Base-by-base conservation (phyloP, 2,797 vertebrate genomes). In the Geotrypetes seraphini region DNA sequence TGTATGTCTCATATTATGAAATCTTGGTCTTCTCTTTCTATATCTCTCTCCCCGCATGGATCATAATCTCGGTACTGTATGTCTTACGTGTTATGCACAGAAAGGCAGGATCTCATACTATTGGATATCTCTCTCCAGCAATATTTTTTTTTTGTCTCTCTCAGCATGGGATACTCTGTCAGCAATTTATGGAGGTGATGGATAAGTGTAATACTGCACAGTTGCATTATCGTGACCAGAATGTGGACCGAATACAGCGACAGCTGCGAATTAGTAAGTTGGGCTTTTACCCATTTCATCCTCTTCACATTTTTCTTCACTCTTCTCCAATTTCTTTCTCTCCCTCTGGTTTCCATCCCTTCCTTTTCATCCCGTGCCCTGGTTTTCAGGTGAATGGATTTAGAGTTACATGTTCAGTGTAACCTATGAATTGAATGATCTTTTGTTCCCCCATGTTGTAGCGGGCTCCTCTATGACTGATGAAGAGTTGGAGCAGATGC, bases 231-330 rank as follows among this genome's bases (percentile, higher is more conserved):
- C 67, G 87, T 41, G 88, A 93, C 35, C 73, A 83, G 20, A 93
- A 92, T 10, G 82, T 93, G 51, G 88, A 91, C 49, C 56, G 91
- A 14, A 93, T 94, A 49, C 79, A 84, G 50, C 67, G 90, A 48
- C 91, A 93, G 19, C 79, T 93, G 19, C 88, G 86, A 52, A 95
- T 95, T 66, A 94, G 91, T 94, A 66, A 78, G 87, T 75, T n/a
- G n/a, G n/a, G n/a, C n/a, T n/a, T n/a, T n/a, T n/a, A n/a, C n/a
- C n/a, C n/a, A n/a, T n/a, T n/a, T n/a, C n/a, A n/a, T n/a, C n/a
- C n/a, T n/a, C n/a, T n/a, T n/a, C n/a, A n/a, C n/a, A n/a, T n/a
- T n/a, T n/a, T n/a, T n/a, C n/a, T n/a, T n/a, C n/a, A n/a, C n/a
- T n/a, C n/a, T n/a, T n/a, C n/a, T n/a, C n/a, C n/a, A n/a, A n/a